Evolutionary conservation across 2,797 vertebrate genomes (phyloP).

Genomic region (Psittacula derbiana): DNA sequence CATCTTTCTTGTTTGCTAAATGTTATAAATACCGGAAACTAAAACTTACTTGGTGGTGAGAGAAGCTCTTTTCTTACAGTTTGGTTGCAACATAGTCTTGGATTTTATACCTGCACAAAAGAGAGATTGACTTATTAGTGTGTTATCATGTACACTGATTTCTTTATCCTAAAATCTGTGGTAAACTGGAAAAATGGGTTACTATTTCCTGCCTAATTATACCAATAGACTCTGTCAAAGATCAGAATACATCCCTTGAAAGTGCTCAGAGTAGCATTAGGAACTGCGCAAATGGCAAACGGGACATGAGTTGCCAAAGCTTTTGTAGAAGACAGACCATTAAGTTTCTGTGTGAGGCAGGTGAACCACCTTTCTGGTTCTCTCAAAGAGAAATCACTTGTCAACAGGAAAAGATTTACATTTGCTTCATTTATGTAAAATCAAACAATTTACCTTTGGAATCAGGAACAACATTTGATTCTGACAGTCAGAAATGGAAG

Average conservation of each 20-base stretch:
- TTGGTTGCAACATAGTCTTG: slow-evolving; percentile 62
- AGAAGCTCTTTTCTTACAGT: slow-evolving; percentile 63
- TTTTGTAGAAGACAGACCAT: not conserved
- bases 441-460: not conserved
- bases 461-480: not conserved
- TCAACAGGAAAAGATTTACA: not conserved
- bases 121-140: not conserved
- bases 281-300: not conserved
- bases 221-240: not conserved
- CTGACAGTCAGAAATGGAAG: not conserved
- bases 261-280: not conserved
- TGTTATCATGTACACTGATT: not conserved
- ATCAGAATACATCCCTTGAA: not conserved
- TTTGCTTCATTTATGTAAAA: not conserved
- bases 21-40: not conserved
- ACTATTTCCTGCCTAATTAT: not conserved
- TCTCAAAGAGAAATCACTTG: not conserved
- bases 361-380: not conserved
- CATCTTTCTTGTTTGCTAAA: not conserved
- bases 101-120: slow-evolving; percentile 65
- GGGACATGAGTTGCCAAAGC: not conserved
- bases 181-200: not conserved
- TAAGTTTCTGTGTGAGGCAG: not conserved
- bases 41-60: slow-evolving; percentile 72
- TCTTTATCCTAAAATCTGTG: not conserved